phyloP scores from a whole-genome alignment of 1,140 invertebrate genomes.

The Bombus huntii region DNA sequence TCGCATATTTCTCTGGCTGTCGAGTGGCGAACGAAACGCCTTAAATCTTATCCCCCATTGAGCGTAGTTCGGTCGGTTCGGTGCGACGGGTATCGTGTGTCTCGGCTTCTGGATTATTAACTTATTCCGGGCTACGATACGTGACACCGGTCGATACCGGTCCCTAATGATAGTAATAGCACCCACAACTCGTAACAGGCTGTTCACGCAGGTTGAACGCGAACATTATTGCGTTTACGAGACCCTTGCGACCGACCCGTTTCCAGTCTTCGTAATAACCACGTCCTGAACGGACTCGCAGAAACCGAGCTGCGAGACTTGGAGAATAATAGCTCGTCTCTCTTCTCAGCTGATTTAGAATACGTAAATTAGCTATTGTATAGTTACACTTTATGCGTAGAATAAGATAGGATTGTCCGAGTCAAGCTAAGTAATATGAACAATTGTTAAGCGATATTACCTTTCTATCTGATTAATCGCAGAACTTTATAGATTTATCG shows the following conservation, averaged over 20 bases:
- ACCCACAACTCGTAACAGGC: slow-evolving; percentile 9
- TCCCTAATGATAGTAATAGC: slow-evolving; percentile 19
- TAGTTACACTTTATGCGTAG: too few relatives aligned
- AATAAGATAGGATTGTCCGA: too few relatives aligned
- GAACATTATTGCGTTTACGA: neutral
- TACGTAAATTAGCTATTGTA: neutral
- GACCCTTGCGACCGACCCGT: neutral
- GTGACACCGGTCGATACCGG: neutral
- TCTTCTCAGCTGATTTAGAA: neutral
- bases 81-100: neutral
- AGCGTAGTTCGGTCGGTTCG: neutral
- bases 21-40: slow-evolving; percentile 37
- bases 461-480: neutral
- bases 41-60: slow-evolving; percentile 41
- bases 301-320: neutral
- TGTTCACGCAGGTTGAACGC: neutral
- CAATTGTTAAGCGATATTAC: too few relatives aligned
- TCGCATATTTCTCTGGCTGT: slow-evolving; percentile 48
- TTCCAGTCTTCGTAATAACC: slow-evolving; percentile 4
- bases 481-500: too few relatives aligned
- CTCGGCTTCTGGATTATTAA: slow-evolving; percentile 34
- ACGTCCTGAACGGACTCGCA: neutral
- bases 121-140: slow-evolving; percentile 14
- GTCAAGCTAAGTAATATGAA: too few relatives aligned
- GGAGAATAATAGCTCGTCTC: neutral